These are phyloP conservation scores for Drosophila rufa DNA, from an alignment of 1,140 invertebrate genomes.

Conservation along the genomic window DNA sequence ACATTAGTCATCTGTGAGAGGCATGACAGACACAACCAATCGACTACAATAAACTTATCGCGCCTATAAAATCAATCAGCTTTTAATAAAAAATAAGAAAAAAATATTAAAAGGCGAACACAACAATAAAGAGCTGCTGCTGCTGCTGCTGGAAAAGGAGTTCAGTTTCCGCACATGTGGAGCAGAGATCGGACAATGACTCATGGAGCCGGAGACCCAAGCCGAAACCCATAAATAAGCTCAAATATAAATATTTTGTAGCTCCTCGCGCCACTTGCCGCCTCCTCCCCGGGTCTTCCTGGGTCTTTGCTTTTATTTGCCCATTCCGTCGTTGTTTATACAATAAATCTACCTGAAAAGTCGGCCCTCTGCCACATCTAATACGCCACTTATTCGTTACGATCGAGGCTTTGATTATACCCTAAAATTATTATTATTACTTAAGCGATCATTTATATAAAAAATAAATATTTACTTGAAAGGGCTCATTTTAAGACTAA, in stretches of 20 bases:
- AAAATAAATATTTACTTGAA: too few species aligned
- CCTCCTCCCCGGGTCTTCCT: constrained; percentile 32
- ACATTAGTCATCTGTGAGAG: constrained; percentile 72
- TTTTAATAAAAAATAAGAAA: constrained; percentile 48
- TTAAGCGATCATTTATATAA: neutral
- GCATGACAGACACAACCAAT: constrained; percentile 41
- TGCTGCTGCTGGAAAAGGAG: constrained; percentile 67
- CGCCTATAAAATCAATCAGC: constrained; percentile 80
- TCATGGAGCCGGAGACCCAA: constrained; percentile 59
- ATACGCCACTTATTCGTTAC: constrained; percentile 12
- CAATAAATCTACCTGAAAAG: constrained; percentile 79
- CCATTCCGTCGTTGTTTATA: constrained; percentile 66
- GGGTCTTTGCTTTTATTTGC: constrained; percentile 55
- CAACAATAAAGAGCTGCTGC: constrained; percentile 63
- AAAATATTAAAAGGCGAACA: constrained; percentile 27
- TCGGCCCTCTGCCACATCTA: constrained; percentile 51
- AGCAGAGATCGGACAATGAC: constrained; percentile 50
- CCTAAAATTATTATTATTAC: constrained; percentile 6
- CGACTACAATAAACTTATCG: constrained; percentile 76
- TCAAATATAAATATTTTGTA: constrained; percentile 62
- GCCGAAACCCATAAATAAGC: constrained; percentile 74
- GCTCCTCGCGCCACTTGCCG: constrained; percentile 26
- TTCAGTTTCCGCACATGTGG: constrained; percentile 71
- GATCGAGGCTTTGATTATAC: neutral
- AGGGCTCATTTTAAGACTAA: too few species aligned